Conservation (phyloP, 2,113 vertebrate species). For the Psettodes erumei region DNA sequence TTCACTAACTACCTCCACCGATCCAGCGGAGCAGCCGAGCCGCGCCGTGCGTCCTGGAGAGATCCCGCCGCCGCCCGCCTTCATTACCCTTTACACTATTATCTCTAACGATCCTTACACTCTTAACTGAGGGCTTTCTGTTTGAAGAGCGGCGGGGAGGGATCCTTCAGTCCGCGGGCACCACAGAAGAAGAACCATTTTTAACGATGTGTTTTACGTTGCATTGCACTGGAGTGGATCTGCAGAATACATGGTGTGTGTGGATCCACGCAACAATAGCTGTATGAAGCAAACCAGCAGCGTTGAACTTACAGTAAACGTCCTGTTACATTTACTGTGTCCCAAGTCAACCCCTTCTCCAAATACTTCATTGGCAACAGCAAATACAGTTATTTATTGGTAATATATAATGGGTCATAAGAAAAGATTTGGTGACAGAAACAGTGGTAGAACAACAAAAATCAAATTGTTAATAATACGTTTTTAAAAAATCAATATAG, state of each 20-base stretch:
- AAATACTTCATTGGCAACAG: not conserved
- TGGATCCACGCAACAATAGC: no score
- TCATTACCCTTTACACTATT: conserved; percentile 26
- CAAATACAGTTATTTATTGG: not conserved
- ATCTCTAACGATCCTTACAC: conserved; percentile 54
- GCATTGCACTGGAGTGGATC: not conserved
- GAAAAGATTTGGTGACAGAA: no score
- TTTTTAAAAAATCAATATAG: no score
- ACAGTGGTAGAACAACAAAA: no score
- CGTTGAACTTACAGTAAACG: not conserved
- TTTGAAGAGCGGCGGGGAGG: conserved; percentile 15
- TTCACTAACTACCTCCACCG: conserved; percentile 49
- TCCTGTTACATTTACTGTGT: not conserved
- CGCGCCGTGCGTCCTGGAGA: not conserved
- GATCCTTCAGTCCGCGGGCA: not conserved
- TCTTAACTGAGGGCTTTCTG: conserved; percentile 33
- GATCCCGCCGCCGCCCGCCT: conserved; percentile 9
- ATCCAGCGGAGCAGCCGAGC: conserved; percentile 33
- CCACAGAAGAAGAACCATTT: not conserved
- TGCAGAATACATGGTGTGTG: no score
- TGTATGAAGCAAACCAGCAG: not conserved
- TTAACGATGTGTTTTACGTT: not conserved
- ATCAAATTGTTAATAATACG: no score
- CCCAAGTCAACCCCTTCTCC: not conserved
- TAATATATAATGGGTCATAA: no score